Evolutionary conservation across 2,113 vertebrate genomes (phyloP), one percentile per base, ranked within the genome.

Genomic region (Platysteira castanea): DNA sequence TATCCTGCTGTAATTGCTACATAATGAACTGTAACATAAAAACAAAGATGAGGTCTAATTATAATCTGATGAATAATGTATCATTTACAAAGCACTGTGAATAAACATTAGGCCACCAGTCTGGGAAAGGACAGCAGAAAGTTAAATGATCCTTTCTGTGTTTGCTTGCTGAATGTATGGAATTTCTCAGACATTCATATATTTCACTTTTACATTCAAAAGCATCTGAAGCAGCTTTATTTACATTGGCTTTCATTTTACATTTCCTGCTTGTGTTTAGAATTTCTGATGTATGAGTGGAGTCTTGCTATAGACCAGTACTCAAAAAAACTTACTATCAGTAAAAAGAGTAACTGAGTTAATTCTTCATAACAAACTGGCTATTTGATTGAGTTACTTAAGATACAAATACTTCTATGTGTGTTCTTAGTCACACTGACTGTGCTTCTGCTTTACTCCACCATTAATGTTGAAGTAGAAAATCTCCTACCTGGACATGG

Each of bases 61-160:
- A 42, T 39, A 84, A 70, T 60, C 37, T 54, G 37, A 76, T 91
- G 56, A 95, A 95, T 91, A 94, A 91, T 91, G 46, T 33, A 91
- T 65, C 41, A 39, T 53, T 49, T 37, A 79, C 44, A 82, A 82
- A 74, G 74, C 18, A 50, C 30, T 47, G 41, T 68, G 87, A 94
- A 91, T 88, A 90, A 93, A 93, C 59, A 93, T 90, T 71, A 95
- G 84, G 70, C 44, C 41, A 68, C 49, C 49, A 49, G 50, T 54
- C 82, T 90, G 54, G 68, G 49, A 79, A 85, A 87, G 84, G 49
- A 47, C 46, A 91, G 82, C 42, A 85, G 73, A 41, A 84, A 80
- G 54, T 69, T 80, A 77, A 23, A 50, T 0, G 6, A 87, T 73
- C 57, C 50, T 47, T 65, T 65, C 78, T 2, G 1, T 71, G 24